Base-by-base conservation (phyloP, 2,113 vertebrate species). In the Syngnathoides biaculeatus region DNA sequence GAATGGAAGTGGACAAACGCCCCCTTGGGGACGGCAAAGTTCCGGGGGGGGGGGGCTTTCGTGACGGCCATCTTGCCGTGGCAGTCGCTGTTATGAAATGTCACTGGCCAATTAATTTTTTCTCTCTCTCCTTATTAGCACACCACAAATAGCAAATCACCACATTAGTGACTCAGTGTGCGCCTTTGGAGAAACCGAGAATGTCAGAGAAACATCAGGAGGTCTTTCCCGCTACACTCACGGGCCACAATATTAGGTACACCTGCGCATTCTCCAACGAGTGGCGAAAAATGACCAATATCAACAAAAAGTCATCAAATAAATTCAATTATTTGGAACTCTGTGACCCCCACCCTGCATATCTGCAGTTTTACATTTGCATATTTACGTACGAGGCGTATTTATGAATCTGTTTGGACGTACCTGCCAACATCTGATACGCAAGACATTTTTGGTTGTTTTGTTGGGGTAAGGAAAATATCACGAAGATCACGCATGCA, bases 51-150 rank as follows among this genome's bases (percentile, higher is more conserved):
- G 66, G 0, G 0, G 11, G 64, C 58, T 43, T 55, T 55, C 43
- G 55, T 65, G 58, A 70, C 68, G 42, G 68, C 81, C 67, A 69
- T 80, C 55, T 77, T 61, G 67, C 58, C 56, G 68, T 52, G 35
- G 27, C 17, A 4, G 79, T 61, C 59, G 59, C 62, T 2, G 43
- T 64, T 40, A 64, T 65, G 72, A 69, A 75, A 62, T 24, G 11
- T 70, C 71, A 38, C 55, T 3, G 26, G 26, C 14, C 26, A 57
- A 57, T 57, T 57, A 57, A 27, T 48, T 30, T 30, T 27, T 9
- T 17, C 17, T 30, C 9, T 24, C 15, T 52, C 11, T 22, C 3
- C 48, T 17, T 14, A 30, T 57, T 57, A 57, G 55, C 55, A 11
- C 14, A 7, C 55, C 24, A 2, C 35, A 60, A 60, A 60, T n/a